Percentiles rank a stretch among this genome's conserved stretches.
Evolutionary conservation across 1,140 invertebrate genomes (phyloP).

Genomic region (Drosophila lowei): DNA sequence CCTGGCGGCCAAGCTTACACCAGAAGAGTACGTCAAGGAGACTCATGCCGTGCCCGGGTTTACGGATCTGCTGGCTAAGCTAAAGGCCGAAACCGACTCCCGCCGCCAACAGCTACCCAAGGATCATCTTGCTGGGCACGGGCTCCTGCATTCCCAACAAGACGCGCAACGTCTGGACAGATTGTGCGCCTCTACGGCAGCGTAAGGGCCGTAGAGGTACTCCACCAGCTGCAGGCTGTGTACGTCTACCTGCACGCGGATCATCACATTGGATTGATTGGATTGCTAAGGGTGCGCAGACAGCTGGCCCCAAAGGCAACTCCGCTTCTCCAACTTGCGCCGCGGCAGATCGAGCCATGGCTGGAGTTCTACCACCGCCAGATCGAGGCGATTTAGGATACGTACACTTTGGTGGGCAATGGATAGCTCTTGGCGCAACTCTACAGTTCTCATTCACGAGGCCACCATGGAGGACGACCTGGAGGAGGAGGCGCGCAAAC

Average conservation of each 20-base stretch:
- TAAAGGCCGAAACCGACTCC: slow-evolving; percentile 32
- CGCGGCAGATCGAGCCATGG: slow-evolving; percentile 90
- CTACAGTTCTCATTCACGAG: slow-evolving; percentile 97
- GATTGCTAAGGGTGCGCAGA: slow-evolving; percentile 87
- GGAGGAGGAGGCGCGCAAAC: slow-evolving; percentile 88
- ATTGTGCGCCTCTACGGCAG: slow-evolving; percentile 92
- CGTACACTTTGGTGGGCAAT: slow-evolving; percentile 87
- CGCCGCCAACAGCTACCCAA: slow-evolving; percentile 86
- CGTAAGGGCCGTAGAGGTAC: slow-evolving; percentile 85
- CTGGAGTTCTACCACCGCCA: slow-evolving; percentile 88
- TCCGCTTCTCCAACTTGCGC: slow-evolving; percentile 87
- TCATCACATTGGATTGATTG: slow-evolving; percentile 94
- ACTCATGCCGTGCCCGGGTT: slow-evolving; percentile 86
- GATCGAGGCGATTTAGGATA: slow-evolving; percentile 87
- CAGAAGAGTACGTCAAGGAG: slow-evolving; percentile 88
- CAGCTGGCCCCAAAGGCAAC: slow-evolving; percentile 82
- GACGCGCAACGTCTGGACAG: slow-evolving; percentile 94
- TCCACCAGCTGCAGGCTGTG: slow-evolving; percentile 89
- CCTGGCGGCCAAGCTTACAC: slow-evolving; percentile 85
- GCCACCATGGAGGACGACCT: slow-evolving; percentile 98
- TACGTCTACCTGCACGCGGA: slow-evolving; percentile 97
- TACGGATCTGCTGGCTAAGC: slow-evolving; percentile 82
- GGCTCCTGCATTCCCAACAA: slow-evolving; percentile 97
- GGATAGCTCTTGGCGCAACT: slow-evolving; percentile 86
- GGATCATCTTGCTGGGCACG: slow-evolving; percentile 95